phyloP scores from a whole-genome alignment of 2,888 invertebrate genomes.

The Serrognathus titanus region DNA sequence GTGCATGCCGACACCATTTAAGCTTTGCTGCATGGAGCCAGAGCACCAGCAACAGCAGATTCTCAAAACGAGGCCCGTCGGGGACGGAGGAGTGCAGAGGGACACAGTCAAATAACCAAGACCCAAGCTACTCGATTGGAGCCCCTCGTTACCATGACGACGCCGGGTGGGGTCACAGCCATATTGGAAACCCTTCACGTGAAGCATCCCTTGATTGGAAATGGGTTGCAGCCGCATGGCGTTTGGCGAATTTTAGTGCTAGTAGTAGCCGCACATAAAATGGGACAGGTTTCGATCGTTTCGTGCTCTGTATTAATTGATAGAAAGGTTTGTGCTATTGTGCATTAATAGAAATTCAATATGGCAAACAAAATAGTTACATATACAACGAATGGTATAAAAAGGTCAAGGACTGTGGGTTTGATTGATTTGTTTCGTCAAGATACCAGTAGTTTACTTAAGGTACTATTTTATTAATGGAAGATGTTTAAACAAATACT shows the following conservation, averaged over 20 bases:
- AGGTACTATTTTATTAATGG: too few species aligned
- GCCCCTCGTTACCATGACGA: slow-evolving; percentile 44
- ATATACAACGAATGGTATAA: too few species aligned
- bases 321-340: not conserved
- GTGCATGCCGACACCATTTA: slow-evolving; percentile 26
- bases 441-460: too few species aligned
- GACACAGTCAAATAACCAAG: slow-evolving; percentile 32
- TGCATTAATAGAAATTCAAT: not conserved
- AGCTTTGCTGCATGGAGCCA: slow-evolving; percentile 15
- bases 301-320: not conserved
- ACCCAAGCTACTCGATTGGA: slow-evolving; percentile 40
- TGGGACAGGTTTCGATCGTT: not conserved
- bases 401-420: too few species aligned
- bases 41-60: slow-evolving; percentile 11
- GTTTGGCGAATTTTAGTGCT: slow-evolving; percentile 14
- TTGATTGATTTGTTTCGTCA: too few species aligned
- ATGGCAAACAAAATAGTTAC: too few species aligned
- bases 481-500: too few species aligned
- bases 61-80: not conserved
- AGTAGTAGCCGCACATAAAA: not conserved
- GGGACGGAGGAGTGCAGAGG: slow-evolving; percentile 25
- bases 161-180: slow-evolving; percentile 47
- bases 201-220: slow-evolving; percentile 21
- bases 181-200: slow-evolving; percentile 38
- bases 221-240: slow-evolving; percentile 14